Evolutionary conservation across 2,797 vertebrate species (phyloP), one percentile per base, ranked within the genome.

Genomic region (Erpetoichthys calabaricus): DNA sequence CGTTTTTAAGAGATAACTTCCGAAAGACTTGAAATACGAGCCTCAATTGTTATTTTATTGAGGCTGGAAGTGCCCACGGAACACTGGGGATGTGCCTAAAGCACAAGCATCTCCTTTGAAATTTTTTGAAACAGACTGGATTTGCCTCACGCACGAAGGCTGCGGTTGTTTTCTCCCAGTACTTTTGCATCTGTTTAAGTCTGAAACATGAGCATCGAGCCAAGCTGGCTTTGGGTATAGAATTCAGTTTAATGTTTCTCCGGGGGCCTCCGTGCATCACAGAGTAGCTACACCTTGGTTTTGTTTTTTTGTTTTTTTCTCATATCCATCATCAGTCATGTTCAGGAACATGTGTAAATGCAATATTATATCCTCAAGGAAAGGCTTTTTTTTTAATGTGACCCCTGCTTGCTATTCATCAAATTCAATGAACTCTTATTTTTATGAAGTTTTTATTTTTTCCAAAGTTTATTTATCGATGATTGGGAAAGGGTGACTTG

Each of bases 171-270:
- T n/a, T n/a, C n/a, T n/a, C n/a, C n/a, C n/a, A n/a, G n/a, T n/a
- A n/a, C n/a, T n/a, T n/a, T n/a, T n/a, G n/a, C 47, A 49, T 7
- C 7, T 49, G 47, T 49, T 49, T 49, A 49, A 49, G n/a, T 49
- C n/a, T 7, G 7, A 7, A 49, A 49, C n/a, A 7, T 49, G 47
- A 49, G n/a, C 3, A 5, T 49, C n/a, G 7, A 49, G 7, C 47
- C 47, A 7, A n/a, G 7, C 47, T 49, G 47, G 7, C 4, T 25
- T 25, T 25, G 25, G 25, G 25, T 25, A 25, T 25, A 49, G n/a
- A 49, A 49, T 7, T 7, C 65, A 49, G 47, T 69, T 80, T 84
- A 79, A 84, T 82, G 77, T 68, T 79, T 73, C 84, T 85, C 80
- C 65, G 70, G 80, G 82, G 82, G 80, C 74, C 64, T 72, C 75